Evolutionary conservation across 2,888 invertebrate species (phyloP).

Genomic region (Chesias legatella): DNA sequence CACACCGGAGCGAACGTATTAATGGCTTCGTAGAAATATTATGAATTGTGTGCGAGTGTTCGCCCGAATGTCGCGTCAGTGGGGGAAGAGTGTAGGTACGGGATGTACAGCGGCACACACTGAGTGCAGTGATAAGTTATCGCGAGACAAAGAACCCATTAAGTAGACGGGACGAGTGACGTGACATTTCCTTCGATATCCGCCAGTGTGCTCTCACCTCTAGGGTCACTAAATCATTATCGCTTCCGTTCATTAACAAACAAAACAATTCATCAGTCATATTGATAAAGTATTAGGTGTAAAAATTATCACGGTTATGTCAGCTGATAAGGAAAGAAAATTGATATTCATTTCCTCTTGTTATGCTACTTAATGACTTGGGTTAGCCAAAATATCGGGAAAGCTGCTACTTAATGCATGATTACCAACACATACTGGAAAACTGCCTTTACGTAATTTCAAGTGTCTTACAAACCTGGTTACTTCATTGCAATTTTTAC

Average conservation of each 20-base stretch:
- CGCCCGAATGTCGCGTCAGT: slow-evolving; percentile 6
- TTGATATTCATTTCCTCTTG: neutral
- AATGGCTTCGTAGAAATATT: slow-evolving; percentile 18
- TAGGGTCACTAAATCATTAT: slow-evolving; percentile 73
- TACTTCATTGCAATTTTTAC: no score
- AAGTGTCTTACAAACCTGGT: no score
- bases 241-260: slow-evolving; percentile 68
- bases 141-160: slow-evolving; percentile 77
- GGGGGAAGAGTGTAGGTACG: slow-evolving; percentile 29
- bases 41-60: neutral
- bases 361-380: no score
- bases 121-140: slow-evolving; percentile 66
- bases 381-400: no score
- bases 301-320: slow-evolving; percentile 7
- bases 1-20: slow-evolving; percentile 9
- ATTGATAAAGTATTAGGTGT: slow-evolving; percentile 24
- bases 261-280: slow-evolving; percentile 43
- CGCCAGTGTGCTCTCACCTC: slow-evolving; percentile 64
- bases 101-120: slow-evolving; percentile 46
- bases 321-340: neutral
- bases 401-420: no score
- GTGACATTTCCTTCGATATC: slow-evolving; percentile 78
- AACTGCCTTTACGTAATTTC: no score
- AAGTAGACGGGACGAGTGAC: slow-evolving; percentile 65
- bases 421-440: no score